Evolutionary conservation across 1,140 invertebrate species (phyloP).

Genomic region (Heliconius melpomene): DNA sequence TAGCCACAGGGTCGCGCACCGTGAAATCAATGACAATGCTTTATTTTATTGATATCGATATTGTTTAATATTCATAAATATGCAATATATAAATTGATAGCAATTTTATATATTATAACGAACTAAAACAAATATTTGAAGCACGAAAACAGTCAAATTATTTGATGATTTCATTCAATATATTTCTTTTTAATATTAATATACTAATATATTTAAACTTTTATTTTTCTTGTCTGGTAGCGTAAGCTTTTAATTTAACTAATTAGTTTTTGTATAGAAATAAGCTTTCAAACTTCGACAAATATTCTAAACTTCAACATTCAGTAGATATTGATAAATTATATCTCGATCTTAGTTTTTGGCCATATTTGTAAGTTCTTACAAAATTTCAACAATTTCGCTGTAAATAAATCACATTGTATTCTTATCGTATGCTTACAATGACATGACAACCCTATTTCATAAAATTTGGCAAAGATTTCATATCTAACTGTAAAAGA

Average conservation of each 20-base stretch:
- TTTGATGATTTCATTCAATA: no score
- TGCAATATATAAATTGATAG: neutral
- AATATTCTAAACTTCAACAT: no score
- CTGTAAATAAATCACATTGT: neutral
- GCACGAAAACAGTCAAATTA: no score
- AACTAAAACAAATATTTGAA: neutral
- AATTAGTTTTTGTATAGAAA: no score
- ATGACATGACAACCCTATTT: conserved; percentile 5
- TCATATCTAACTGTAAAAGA: neutral
- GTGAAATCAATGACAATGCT: conserved; percentile 21
- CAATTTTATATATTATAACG: no score
- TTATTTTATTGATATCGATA: neutral
- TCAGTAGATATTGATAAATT: no score
- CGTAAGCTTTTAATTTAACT: no score
- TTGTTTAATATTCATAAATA: neutral
- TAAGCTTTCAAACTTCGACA: no score
- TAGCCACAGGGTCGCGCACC: conserved; percentile 16
- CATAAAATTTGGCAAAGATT: conserved; percentile 13
- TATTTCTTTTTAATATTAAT: no score
- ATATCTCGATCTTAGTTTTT: neutral
- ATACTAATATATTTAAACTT: no score
- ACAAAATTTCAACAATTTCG: neutral
- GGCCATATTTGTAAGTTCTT: neutral
- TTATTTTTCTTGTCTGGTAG: no score
- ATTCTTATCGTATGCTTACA: neutral